These are phyloP conservation scores for Eulacestoma nigropectus DNA, from an alignment of 2,113 vertebrate genomes.

Conservation along the genomic window DNA sequence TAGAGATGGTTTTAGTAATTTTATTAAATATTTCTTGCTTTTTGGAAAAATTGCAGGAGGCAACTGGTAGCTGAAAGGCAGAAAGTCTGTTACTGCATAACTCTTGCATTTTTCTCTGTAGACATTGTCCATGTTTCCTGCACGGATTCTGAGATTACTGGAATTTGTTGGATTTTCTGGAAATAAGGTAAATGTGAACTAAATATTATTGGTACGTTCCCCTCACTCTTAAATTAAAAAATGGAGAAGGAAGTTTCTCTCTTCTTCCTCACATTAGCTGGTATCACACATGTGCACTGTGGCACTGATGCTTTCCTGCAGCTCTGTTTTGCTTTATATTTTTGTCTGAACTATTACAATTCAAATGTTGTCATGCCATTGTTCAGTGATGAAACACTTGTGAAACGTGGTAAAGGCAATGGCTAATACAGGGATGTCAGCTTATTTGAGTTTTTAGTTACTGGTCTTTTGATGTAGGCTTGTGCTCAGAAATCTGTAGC, in stretches of 20 bases:
- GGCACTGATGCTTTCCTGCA: not conserved
- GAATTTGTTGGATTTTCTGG: constrained; percentile 97
- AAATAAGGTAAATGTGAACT: constrained; percentile 83
- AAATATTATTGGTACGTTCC: not conserved
- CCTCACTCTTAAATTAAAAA: not conserved
- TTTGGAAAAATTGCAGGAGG: not conserved
- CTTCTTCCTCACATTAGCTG: not conserved
- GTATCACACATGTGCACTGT: not conserved
- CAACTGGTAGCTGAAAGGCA: not conserved
- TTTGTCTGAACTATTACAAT: not conserved
- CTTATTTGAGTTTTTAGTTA: not conserved
- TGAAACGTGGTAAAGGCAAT: not conserved
- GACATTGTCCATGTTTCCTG: constrained; percentile 95
- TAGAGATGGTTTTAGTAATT: not conserved
- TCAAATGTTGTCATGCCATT: not conserved
- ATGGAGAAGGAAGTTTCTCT: not conserved
- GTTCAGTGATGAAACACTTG: not conserved
- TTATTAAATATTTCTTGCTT: not conserved
- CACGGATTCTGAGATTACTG: constrained; percentile 87
- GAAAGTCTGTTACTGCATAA: not conserved
- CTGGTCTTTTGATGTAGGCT: not conserved
- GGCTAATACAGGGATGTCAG: not conserved
- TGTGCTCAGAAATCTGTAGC: not conserved
- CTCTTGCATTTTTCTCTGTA: constrained; percentile 40
- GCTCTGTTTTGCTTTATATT: not conserved